Base-by-base conservation (phyloP, 2,888 invertebrate species). In the Troides aeacus region DNA sequence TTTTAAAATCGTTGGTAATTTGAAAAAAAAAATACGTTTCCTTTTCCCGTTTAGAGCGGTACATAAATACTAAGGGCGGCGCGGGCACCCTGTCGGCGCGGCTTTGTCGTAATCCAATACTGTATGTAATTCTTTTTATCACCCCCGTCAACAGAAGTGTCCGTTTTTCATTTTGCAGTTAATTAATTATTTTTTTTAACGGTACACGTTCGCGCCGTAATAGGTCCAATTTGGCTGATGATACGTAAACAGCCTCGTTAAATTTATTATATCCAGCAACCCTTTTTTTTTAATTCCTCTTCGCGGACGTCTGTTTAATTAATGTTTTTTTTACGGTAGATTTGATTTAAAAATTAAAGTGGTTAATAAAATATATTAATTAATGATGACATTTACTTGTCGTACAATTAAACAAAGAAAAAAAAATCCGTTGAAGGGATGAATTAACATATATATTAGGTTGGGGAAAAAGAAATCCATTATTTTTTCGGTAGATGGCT, bases 41-140 rank as follows among this genome's bases (percentile, higher is more conserved):
- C 50, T 50, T 15, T 50, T 17, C 4, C 3, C 12, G 50, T 50
- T 18, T 18, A 50, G 50, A 50, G 18, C 18, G 50, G 15, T 50
- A 15, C 57, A 57, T 57, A 21, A 57, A 57, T 57, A 57, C 15
- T 57, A 57, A 57, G 21, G 57, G 21, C 15, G 21, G n/a, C 57
- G 8, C 57, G 23, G 21, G 18, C 23, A 10, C 17, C 42, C 50
- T 62, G 62, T 62, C 46, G 50, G 21, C 62, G 23, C 12, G n/a
- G 46, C 62, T 62, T 23, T 46, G 62, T 50, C 24, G 23, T 62
- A 62, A 62, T 46, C 62, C 62, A 62, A 46, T 62, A 50, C 50
- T 62, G 46, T 62, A 42, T 46, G 62, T 62, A 62, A 62, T 62
- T 62, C 4, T 30, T 62, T 62, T 62, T 46, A 62, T 62, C 23